Conservation (phyloP, 2,113 vertebrate genomes). For the Trematocara nigrifrons region DNA sequence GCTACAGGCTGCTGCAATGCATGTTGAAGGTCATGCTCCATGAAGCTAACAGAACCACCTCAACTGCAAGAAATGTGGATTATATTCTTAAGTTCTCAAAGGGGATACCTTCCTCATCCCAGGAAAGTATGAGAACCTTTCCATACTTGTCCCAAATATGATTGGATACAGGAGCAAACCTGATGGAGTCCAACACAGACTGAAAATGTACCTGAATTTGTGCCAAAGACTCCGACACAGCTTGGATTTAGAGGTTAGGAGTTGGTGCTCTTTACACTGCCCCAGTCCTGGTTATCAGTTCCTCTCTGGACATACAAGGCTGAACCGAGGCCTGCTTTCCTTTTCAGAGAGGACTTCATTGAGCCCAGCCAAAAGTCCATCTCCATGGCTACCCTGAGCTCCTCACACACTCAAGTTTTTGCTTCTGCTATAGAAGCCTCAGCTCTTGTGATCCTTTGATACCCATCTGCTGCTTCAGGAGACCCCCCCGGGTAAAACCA, state of each 20-base stretch:
- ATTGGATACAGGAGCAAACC: background rate
- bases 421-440: background rate
- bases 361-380: accelerated
- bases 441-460: background rate
- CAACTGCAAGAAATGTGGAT: background rate
- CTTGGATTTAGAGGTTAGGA: background rate
- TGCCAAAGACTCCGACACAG: background rate
- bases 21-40: background rate
- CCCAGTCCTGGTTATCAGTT: background rate
- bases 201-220: background rate
- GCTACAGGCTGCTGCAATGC: background rate
- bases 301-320: background rate
- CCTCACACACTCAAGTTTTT: background rate
- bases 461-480: background rate
- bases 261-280: background rate
- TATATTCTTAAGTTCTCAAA: background rate
- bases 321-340: background rate
- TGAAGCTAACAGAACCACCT: background rate
- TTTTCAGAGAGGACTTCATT: background rate
- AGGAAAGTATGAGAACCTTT: background rate
- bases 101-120: background rate
- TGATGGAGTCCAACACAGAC: background rate
- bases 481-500: background rate
- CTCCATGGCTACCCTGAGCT: background rate
- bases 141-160: background rate